Percentiles rank a stretch among this genome's conserved stretches.
Evolutionary conservation across 1,140 invertebrate genomes (phyloP).

Genomic region (Cydia strobilella): DNA sequence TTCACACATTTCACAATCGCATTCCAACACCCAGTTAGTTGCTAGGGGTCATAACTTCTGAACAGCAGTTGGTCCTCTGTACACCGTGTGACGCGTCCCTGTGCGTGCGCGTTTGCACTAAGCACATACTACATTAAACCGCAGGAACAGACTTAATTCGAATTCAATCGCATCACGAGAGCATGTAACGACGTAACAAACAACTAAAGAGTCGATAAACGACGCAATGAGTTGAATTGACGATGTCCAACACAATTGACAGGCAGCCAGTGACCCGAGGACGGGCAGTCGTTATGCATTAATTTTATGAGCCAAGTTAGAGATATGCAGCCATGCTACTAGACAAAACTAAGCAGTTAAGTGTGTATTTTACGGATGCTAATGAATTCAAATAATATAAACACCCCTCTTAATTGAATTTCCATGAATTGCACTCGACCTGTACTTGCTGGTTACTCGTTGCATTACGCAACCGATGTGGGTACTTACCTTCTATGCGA

Average conservation of each 20-base stretch:
- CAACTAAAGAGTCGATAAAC: conserved; percentile 35
- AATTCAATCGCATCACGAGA: conserved; percentile 43
- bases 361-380: neutral
- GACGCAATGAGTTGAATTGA: conserved; percentile 48
- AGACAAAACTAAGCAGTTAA: neutral
- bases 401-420: neutral
- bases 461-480: conserved; percentile 25
- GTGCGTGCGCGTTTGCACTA: neutral
- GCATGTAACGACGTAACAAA: conserved; percentile 24
- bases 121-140: conserved; percentile 4
- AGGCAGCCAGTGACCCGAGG: conserved; percentile 44
- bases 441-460: neutral
- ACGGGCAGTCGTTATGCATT: conserved; percentile 5
- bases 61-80: neutral
- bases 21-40: neutral
- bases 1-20: neutral
- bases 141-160: conserved; percentile 38
- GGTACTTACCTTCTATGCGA: conserved; percentile 24
- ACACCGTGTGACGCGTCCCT: conserved; percentile 9
- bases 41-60: conserved; percentile 2
- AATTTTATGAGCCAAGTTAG: neutral
- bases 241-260: conserved; percentile 49
- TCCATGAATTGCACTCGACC: neutral
- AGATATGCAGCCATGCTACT: neutral
- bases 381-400: neutral